Evolutionary conservation across 2,797 vertebrate genomes (phyloP), one percentile per base, ranked within the genome.

Genomic region (Urophycis tenuis): DNA sequence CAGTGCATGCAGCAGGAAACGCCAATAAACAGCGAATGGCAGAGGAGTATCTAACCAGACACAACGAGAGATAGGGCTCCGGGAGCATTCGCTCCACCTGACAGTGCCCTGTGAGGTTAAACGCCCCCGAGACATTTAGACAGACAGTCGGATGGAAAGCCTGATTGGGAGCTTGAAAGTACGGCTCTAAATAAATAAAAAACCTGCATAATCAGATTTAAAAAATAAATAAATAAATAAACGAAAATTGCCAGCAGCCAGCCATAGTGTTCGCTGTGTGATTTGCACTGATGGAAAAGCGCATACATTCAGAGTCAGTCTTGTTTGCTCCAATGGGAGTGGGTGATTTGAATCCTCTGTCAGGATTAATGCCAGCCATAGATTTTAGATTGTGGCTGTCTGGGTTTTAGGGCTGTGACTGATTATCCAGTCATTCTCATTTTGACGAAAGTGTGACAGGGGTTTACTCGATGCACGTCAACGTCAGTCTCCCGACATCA

Each of bases 281-380:
- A 83, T 83, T 83, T 77, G 30, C 31, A 71, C 69, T 82, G 81
- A 69, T 75, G 74, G 85, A 73, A 80, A 79, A 81, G 78, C 74
- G 81, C 77, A 83, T 79, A 77, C 78, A 84, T 29, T 11, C 75
- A 77, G 77, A 86, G 80, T 29, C 77, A 80, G 41, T 29, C 77
- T 86, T 87, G 87, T 90, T 84, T 80, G 80, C 75, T 64, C 72
- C 80, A 25, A 79, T 83, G 79, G 84, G 22, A 49, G 64, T 15
- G 73, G 60, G 25, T 80, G 83, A 85, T 88, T 85, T 85, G 85
- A 90, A 85, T 88, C 87, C 83, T 83, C 88, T 88, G 79, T 84
- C 85, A 85, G 84, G 85, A 87, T 91, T 89, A 88, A 91, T 90
- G 87, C 82, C 75, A 45, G 86, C 81, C 75, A 67, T 72, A 82